Base-by-base conservation (phyloP, 92 coral and sea anemone genomes). In the Pocillopora meandrina region DNA sequence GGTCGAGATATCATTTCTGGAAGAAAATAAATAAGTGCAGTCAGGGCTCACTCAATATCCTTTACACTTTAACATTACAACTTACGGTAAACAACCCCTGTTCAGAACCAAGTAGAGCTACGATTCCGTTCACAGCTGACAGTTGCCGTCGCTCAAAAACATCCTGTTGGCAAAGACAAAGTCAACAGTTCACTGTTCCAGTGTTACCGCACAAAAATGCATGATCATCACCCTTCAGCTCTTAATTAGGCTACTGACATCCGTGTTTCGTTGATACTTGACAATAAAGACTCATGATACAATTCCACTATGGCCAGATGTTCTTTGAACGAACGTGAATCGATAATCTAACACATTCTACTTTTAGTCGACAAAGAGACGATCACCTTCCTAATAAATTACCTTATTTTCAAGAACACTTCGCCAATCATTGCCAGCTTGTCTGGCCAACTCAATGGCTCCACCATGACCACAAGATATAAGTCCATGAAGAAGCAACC, bases 71-170 rank as follows among this genome's bases (percentile, higher is more conserved):
- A 47, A 74, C 21, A 36, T 65, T 9, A n/a, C 12, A 65, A 65
- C 89, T 66, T 73, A 95, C 95, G 89, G 85, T 89, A 65, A 90
- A 81, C 78, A 92, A 66, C 10, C 83, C 90, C 71, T 93, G 95
- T 61, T 91, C 95, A 68, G 96, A 94, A 33, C 96, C 96, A 21
- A 96, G 86, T 75, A 96, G 84, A 56, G 92, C 96, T 80, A 91
- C 88, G 66, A 96, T 80, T n/a, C 98, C 98, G 82, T 86, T 92
- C 70, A 88, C 84, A 13, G 94, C 98, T 1, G 96, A 87, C 66
- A 92, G 85, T 49, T 88, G 88, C 62, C 87, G 85, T 64, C 88
- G 90, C 34, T 88, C 84, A 19, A 96, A 85, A 61, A 84, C 71
- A 20, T 89, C 85, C 98, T 96, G 70, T 26, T n/a, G 83, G 69